Evolutionary conservation across 2,113 vertebrate genomes (phyloP).

Genomic region (Sinocyclocheilus rhinocerous): DNA sequence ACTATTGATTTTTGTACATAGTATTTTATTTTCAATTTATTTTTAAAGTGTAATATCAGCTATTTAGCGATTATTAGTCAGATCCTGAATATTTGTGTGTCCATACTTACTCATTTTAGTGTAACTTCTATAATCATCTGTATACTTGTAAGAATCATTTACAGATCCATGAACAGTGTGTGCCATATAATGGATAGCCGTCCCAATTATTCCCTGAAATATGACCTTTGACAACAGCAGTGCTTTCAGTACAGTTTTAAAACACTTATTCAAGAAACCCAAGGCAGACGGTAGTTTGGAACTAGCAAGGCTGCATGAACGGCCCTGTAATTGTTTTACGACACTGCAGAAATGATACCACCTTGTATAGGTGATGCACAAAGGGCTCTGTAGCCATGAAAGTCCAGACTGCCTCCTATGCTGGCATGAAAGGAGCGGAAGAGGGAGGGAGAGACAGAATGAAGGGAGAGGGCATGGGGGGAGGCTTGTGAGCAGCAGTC

Average conservation of each 20-base stretch:
- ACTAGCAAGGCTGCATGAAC: constrained; percentile 84
- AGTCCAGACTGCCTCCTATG: constrained; percentile 83
- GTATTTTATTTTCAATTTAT: not conserved
- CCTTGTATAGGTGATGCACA: constrained; percentile 85
- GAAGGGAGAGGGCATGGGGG: constrained; percentile 63
- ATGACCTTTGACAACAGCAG: not conserved
- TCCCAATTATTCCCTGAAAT: not conserved
- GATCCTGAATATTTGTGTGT: not conserved
- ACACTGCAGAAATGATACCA: constrained; percentile 84
- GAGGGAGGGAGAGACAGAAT: constrained; percentile 72
- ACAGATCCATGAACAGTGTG: not conserved
- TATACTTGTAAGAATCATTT: not conserved
- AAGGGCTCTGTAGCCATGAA: constrained; percentile 77
- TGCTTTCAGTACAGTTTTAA: constrained; percentile 11
- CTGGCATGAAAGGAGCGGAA: constrained; percentile 78
- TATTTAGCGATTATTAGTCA: not conserved
- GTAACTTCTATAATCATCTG: not conserved
- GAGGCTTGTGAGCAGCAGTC: constrained; percentile 70
- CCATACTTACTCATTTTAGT: not conserved
- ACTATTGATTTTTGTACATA: not conserved
- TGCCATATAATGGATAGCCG: not conserved
- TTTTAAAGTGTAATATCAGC: not conserved
- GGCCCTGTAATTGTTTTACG: constrained; percentile 88
- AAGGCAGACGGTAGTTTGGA: constrained; percentile 67
- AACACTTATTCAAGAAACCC: not conserved